A percentile compares a stretch with the other conserved stretches of the same genome.
Conservation (phyloP, 2,113 vertebrate genomes). For the Tupaia chinensis region DNA sequence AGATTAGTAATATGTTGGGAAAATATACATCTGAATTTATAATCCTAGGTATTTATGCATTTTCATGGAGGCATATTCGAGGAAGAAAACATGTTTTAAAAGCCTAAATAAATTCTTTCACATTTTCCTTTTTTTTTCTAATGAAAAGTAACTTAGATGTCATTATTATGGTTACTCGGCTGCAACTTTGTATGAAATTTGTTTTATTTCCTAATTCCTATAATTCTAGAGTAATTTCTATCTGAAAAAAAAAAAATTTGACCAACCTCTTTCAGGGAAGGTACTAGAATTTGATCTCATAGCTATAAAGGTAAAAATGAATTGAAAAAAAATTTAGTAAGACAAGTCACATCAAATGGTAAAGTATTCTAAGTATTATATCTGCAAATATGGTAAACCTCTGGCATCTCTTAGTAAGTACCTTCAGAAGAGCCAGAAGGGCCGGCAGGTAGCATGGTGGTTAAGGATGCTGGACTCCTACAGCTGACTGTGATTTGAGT, state of each 20-base stretch:
- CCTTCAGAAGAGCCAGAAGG: neutral
- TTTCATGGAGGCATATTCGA: constrained; percentile 5
- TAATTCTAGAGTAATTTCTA: constrained; percentile 15
- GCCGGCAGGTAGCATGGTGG: no score
- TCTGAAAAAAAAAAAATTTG: neutral
- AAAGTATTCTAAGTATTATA: neutral
- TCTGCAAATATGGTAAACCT: neutral
- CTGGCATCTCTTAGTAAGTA: neutral
- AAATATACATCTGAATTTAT: constrained; percentile 19
- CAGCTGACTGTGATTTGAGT: no score
- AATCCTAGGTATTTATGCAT: constrained; percentile 8
- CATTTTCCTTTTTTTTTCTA: constrained; percentile 30
- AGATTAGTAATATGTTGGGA: constrained; percentile 1
- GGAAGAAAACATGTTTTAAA: constrained; percentile 44
- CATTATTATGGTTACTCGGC: constrained; percentile 47
- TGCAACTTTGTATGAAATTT: constrained; percentile 33
- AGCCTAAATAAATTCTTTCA: constrained; percentile 3
- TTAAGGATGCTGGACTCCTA: no score
- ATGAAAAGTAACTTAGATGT: neutral
- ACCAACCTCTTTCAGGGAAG: constrained; percentile 42
- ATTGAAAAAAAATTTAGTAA: constrained; percentile 15
- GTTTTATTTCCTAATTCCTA: constrained; percentile 30
- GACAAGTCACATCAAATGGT: constrained; percentile 14
- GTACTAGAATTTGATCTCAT: constrained; percentile 16
- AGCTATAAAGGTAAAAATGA: constrained; percentile 30